Evolutionary conservation across 1,140 invertebrate genomes (phyloP).

Genomic region (Eubasilissa regina): DNA sequence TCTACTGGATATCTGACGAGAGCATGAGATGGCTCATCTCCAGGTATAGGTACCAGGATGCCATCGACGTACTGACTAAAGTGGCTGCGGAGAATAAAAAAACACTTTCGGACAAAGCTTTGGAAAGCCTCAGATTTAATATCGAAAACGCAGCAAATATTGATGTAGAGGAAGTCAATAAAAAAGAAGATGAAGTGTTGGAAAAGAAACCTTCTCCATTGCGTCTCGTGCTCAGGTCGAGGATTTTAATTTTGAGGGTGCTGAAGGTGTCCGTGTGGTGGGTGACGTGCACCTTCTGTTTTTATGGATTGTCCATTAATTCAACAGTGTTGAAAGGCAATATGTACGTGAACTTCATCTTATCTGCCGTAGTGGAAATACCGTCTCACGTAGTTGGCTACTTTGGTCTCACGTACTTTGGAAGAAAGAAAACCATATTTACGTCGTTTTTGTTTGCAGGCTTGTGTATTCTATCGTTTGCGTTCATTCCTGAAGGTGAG

Average conservation of each 20-base stretch:
- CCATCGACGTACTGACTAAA: constrained; percentile 74
- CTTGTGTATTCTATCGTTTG: too few species aligned
- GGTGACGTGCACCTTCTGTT: constrained; percentile 83
- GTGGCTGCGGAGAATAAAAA: constrained; percentile 79
- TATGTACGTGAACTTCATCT: constrained; percentile 81
- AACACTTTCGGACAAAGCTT: constrained; percentile 72
- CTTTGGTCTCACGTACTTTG: constrained; percentile 71
- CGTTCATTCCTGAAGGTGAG: too few species aligned
- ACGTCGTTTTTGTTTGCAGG: too few species aligned
- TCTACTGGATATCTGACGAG: constrained; percentile 64
- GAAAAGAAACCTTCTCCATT: constrained; percentile 3
- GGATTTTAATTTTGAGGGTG: constrained; percentile 73
- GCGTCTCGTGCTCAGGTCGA: constrained; percentile 69
- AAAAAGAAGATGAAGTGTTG: constrained; percentile 52
- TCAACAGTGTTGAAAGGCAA: constrained; percentile 83
- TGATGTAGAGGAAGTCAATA: constrained; percentile 39
- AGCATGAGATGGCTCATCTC: constrained; percentile 80
- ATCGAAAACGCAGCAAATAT: constrained; percentile 42
- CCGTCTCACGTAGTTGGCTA: constrained; percentile 80
- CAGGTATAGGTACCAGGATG: constrained; percentile 76
- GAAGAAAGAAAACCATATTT: too few species aligned
- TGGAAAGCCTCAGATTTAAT: constrained; percentile 66
- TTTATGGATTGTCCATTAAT: constrained; percentile 87
- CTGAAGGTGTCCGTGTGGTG: constrained; percentile 77
- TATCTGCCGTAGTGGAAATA: constrained; percentile 80